Percentiles rank a stretch among this genome's conserved stretches.
These are phyloP conservation scores for Panagrolaimus sp. DNA, from an alignment of 1,140 invertebrate species.

Conservation along the genomic window DNA sequence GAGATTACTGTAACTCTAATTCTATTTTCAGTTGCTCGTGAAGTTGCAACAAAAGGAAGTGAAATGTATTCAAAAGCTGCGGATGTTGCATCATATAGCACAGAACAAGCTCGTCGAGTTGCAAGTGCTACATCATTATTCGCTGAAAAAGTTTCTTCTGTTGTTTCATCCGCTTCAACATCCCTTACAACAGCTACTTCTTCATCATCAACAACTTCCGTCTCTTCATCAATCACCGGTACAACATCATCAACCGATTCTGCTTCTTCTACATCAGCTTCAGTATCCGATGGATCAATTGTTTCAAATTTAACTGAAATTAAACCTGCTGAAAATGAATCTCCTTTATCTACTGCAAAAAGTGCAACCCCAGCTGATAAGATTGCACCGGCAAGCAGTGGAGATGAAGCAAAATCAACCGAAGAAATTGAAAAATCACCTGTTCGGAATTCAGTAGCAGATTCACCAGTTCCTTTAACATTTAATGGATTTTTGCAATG, in stretches of 20 bases:
- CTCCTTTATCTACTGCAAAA: background rate
- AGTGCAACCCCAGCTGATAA: background rate
- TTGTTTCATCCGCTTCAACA: too few relatives aligned
- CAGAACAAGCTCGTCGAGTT: background rate
- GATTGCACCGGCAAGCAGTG: too few relatives aligned
- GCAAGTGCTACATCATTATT: background rate
- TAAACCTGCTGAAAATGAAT: background rate
- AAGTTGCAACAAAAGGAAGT: too few relatives aligned
- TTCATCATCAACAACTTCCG: background rate
- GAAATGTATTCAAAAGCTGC: too few relatives aligned
- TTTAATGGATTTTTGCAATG: background rate
- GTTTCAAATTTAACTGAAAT: too few relatives aligned
- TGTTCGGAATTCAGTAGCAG: background rate
- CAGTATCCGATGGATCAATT: background rate
- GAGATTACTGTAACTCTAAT: too few relatives aligned
- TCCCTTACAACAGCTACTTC: background rate
- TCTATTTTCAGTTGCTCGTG: too few relatives aligned
- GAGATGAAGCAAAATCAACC: background rate
- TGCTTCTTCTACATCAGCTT: background rate
- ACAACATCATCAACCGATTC: background rate
- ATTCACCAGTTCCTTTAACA: background rate
- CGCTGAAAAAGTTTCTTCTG: background rate
- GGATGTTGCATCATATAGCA: too few relatives aligned
- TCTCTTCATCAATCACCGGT: background rate
- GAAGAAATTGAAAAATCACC: background rate